A percentile compares a stretch with the other conserved stretches of the same genome.
Conservation (phyloP, 2,888 invertebrate species). For the Drosophila koepferae region DNA sequence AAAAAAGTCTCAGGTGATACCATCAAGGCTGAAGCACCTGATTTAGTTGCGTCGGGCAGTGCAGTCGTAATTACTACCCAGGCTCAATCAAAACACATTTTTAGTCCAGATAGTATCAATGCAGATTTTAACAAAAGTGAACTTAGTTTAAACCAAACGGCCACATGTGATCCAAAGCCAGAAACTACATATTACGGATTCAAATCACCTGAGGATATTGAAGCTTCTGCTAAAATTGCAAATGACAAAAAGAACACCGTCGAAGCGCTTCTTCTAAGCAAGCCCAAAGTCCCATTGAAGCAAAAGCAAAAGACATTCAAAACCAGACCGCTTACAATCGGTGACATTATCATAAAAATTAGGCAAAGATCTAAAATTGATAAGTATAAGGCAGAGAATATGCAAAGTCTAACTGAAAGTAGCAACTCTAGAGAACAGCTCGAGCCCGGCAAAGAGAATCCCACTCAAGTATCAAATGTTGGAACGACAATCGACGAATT, state of each 20-base stretch:
- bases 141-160: not conserved
- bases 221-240: not conserved
- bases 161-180: not conserved
- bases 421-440: not conserved
- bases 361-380: not conserved
- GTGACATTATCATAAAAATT: not conserved
- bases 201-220: not conserved
- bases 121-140: not conserved
- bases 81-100: not conserved
- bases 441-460: not conserved
- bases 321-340: not conserved
- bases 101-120: not conserved
- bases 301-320: not conserved
- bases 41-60: not conserved
- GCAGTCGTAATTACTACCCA: not conserved
- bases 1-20: not conserved
- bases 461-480: not conserved
- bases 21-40: not conserved
- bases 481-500: not conserved
- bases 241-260: constrained; percentile 8
- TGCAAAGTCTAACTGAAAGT: not conserved
- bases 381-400: too few relatives aligned
- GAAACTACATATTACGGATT: not conserved
- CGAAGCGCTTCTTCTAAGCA: not conserved
- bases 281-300: not conserved